Evolutionary conservation across 2,888 invertebrate genomes (phyloP).

Genomic region (Chalcis sispes): DNA sequence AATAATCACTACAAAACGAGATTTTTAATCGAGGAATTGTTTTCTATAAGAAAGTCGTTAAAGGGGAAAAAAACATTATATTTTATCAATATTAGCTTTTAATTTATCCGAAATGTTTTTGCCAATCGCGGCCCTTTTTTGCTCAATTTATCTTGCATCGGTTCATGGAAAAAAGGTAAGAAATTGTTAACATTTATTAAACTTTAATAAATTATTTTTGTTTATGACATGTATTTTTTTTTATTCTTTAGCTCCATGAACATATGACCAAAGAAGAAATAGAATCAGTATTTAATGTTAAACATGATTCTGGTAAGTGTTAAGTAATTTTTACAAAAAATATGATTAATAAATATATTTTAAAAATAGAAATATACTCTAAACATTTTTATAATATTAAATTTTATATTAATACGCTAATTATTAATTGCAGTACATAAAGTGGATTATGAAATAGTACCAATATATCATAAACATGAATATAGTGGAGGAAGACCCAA

Average conservation of each 20-base stretch:
- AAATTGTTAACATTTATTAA: too few relatives aligned
- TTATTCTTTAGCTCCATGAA: constrained; percentile 37
- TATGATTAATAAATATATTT: background rate
- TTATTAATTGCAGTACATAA: constrained; percentile 17
- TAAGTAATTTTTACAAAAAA: background rate
- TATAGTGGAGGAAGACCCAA: too few relatives aligned
- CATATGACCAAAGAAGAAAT: constrained; percentile 40
- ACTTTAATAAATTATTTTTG: background rate
- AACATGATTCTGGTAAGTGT: constrained; percentile 19
- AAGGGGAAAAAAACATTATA: too few relatives aligned
- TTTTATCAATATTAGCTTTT: too few relatives aligned
- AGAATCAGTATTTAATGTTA: constrained; percentile 18
- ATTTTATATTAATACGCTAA: background rate
- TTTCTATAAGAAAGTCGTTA: background rate
- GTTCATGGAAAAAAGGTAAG: constrained; percentile 33
- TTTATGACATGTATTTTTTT: too few relatives aligned
- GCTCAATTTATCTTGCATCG: background rate
- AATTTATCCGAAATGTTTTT: constrained; percentile 22
- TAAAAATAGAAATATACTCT: background rate
- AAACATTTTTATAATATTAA: constrained; percentile 4
- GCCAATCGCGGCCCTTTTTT: background rate
- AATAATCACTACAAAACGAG: background rate
- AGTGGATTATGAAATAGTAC: constrained; percentile 25
- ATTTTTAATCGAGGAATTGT: background rate
- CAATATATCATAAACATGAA: constrained; percentile 12